Evolutionary conservation across 2,888 invertebrate genomes (phyloP).

Genomic region (Eudemis profundana): DNA sequence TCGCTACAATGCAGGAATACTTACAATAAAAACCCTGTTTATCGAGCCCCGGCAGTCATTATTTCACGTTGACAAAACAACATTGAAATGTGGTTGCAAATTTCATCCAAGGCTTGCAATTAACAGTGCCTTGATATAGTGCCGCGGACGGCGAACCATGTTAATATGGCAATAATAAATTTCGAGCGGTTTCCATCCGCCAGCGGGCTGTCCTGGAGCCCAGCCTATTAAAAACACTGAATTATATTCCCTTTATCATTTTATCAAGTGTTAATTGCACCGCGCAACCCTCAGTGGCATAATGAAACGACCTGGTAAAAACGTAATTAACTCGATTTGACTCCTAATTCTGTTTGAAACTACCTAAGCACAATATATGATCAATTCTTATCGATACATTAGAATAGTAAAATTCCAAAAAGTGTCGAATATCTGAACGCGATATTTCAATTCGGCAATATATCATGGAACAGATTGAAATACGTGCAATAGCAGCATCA

Average conservation of each 20-base stretch:
- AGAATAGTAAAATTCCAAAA: background rate
- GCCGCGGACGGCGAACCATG: slow-evolving; percentile 63
- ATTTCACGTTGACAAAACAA: slow-evolving; percentile 74
- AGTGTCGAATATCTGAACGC: background rate
- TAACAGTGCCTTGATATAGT: slow-evolving; percentile 79
- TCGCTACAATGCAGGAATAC: slow-evolving; percentile 20
- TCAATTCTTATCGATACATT: background rate
- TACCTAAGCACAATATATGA: too few relatives aligned
- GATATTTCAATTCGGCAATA: slow-evolving; percentile 9
- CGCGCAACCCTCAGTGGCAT: slow-evolving; percentile 6
- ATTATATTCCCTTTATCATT: slow-evolving; percentile 67
- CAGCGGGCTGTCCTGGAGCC: slow-evolving; percentile 59
- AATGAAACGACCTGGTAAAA: slow-evolving; percentile 12
- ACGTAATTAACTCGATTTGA: background rate
- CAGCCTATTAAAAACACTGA: slow-evolving; percentile 67
- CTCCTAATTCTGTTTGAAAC: too few relatives aligned
- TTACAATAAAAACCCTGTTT: slow-evolving; percentile 33
- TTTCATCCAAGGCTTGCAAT: slow-evolving; percentile 79
- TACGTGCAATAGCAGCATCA: slow-evolving; percentile 58
- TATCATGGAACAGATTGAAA: slow-evolving; percentile 23
- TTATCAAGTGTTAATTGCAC: slow-evolving; percentile 48
- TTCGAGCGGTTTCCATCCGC: slow-evolving; percentile 71
- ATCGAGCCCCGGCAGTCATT: slow-evolving; percentile 65
- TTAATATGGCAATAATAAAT: slow-evolving; percentile 83
- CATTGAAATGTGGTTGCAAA: slow-evolving; percentile 78